Evolutionary conservation across 2,797 vertebrate genomes (phyloP), one percentile per base, ranked within the genome.

Genomic region (Poeciliopsis infans): DNA sequence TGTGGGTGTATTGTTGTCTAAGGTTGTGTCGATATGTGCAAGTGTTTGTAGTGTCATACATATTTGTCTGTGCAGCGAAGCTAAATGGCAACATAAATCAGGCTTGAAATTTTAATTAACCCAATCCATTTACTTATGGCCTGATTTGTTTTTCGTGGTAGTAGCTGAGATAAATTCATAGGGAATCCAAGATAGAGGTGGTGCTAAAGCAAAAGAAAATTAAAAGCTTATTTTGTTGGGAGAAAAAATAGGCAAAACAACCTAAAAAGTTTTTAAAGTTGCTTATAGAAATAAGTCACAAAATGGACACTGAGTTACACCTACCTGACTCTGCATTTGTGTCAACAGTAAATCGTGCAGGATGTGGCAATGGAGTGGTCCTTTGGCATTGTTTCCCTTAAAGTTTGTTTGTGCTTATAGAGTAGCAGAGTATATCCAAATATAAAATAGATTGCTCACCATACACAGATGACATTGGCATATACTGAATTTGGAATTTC

Each of bases 21-120:
- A 66, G 36, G 20, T 41, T n/a, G 55, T 75, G 61, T 81, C 70
- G 13, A 31, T 79, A 45, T n/a, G 4, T 73, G 72, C 61, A n/a
- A 55, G 15, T 72, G 55, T 83, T 81, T 87, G 75, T 59, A 79
- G 73, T 15, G 31, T 68, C 72, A 76, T 69, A 46, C 73, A 71
- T 57, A 72, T 77, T 79, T 83, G 76, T 77, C 76, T 78, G 1
- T 51, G 57, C 51, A 47, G 46, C 46, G 59, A 31, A 46, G 75
- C 79, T 75, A 85, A 81, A 41, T 73, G 70, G 72, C 66, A 15
- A 71, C 43, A 85, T 83, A 59, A 88, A 82, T 90, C 85, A 83
- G 66, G 77, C 76, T 72, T 80, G 76, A 87, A 85, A 87, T 87
- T 80, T 83, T 81, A 83, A 87, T 88, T 71, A 89, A 77, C n/a